Base-by-base conservation (phyloP, 2,888 invertebrate genomes). In the Hesperia comma region DNA sequence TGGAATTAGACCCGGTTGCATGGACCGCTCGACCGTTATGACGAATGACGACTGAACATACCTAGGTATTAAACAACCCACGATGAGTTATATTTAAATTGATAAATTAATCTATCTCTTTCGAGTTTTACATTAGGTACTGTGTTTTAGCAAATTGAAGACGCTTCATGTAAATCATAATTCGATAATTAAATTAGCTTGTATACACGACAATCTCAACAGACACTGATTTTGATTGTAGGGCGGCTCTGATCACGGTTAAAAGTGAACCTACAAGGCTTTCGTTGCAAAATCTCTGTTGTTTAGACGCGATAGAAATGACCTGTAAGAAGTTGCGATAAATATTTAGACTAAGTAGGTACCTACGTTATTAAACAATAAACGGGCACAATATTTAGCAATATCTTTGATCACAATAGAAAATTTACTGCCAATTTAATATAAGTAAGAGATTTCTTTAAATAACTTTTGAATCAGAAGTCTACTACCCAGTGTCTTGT, bases 221-320 rank as follows among this genome's bases (percentile, higher is more conserved):
- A 72, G 78, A 78, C 79, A 75, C 78, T 81, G 77, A 76, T 75
- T 79, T 80, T 73, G 76, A 77, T 72, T 70, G 73, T 68, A 70
- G 72, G 74, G 73, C 71, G 77, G 74, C 75, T 71, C 72, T 73
- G 71, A 69, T 77, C 76, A 78, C 78, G 81, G 78, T 80, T 19
- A 19, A 49, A 49, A 49, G 12, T 49, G 49, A 19, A 17, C 6
- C 3, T 80, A 71, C 73, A 62, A 74, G 70, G 68, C 56, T 68
- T 14, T 72, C 69, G 66, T 71, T 71, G 57, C 37, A 54, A 67
- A 67, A 70, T 70, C 63, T 32, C 46, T 58, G 57, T 41, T 57
- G 8, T 33, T 55, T 17, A 33, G 14, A 15, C 40, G 56, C 56
- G 56, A 40, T 40, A 19, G 17, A 21, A 56, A 55, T 26, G 41